phyloP scores from a whole-genome alignment of 2,888 invertebrate genomes.

The Synanthedon myopaeformis region DNA sequence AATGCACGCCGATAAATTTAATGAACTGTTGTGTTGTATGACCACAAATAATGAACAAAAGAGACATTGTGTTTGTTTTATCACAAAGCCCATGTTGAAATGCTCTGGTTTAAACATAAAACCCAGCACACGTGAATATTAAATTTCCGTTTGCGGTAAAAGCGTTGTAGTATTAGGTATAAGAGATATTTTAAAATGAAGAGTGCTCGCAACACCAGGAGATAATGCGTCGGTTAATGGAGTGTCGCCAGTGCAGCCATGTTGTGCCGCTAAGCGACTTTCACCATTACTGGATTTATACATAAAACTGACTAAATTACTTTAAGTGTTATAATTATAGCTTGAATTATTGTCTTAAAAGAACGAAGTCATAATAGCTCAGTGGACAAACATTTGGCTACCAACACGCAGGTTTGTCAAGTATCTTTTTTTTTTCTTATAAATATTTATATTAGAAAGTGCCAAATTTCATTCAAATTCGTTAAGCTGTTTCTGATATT shows the following conservation, averaged over 20 bases:
- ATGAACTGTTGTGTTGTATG: background rate
- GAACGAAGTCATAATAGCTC: background rate
- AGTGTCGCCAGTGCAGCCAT: constrained; percentile 32
- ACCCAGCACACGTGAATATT: constrained; percentile 4
- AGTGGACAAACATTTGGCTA: too few species aligned
- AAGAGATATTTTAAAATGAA: constrained; percentile 38
- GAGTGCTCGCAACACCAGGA: constrained; percentile 30
- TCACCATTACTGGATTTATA: constrained; percentile 31
- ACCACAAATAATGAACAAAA: background rate
- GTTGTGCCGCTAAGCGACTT: constrained; percentile 28
- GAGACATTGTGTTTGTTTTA: background rate
- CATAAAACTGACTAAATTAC: constrained; percentile 16
- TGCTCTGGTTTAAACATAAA: background rate
- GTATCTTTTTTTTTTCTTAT: too few species aligned
- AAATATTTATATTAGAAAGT: too few species aligned
- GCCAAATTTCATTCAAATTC: too few species aligned
- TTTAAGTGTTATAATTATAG: background rate
- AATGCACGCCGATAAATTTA: background rate
- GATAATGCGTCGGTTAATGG: constrained; percentile 55
- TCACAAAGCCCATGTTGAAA: background rate
- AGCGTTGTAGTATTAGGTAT: constrained; percentile 23
- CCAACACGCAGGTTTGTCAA: too few species aligned
- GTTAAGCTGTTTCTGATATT: too few species aligned
- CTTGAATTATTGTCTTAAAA: background rate
- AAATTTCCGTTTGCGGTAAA: constrained; percentile 21